Evolutionary conservation across 1,140 invertebrate species (phyloP), one percentile per base, ranked within the genome.

Genomic region (Archivesica marissinica): DNA sequence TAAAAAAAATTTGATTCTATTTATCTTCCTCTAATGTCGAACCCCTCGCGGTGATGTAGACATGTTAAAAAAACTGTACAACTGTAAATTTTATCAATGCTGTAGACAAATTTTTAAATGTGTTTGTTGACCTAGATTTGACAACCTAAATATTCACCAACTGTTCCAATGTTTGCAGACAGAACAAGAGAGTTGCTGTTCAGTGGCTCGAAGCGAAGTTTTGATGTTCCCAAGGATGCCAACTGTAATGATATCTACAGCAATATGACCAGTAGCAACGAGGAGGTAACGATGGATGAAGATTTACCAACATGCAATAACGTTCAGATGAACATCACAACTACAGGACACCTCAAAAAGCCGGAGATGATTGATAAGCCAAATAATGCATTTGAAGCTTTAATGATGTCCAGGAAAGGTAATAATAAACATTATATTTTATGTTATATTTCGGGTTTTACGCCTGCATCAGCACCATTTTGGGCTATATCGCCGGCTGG

Each of bases 121-220:
- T 56, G n/a, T 11, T 11, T 11, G 9, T 11, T 15, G n/a, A n/a
- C 28, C 1, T 66, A 39, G 41, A 20, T 9, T 41, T 7, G 64
- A 39, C 38, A 4, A 64, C 9, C 7, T 64, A 33, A 11, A 39
- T 68, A 15, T n/a, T 68, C n/a, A 39, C 17, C 33, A 47, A 23
- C 20, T 11, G 9, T 50, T 50, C 20, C 44, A 11, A 11, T 64
- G 17, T 54, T 79, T 85, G 64, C 75, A 89, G 88, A 87, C 39
- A 87, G 80, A 66, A 89, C 88, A 15, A 87, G 52, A 64, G 84
- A 87, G 20, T 52, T 87, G n/a, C 61, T 89, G 7, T 89, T 87
- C 61, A 87, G 72, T 84, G 88, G 88, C 23, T 80, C 86, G 2
- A 81, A 86, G 50, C 83, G 79, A 39, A 79, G 76, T 72, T 85